Conservation (phyloP, 2,797 vertebrate species). For the Parauchenoglanis punctatus region DNA sequence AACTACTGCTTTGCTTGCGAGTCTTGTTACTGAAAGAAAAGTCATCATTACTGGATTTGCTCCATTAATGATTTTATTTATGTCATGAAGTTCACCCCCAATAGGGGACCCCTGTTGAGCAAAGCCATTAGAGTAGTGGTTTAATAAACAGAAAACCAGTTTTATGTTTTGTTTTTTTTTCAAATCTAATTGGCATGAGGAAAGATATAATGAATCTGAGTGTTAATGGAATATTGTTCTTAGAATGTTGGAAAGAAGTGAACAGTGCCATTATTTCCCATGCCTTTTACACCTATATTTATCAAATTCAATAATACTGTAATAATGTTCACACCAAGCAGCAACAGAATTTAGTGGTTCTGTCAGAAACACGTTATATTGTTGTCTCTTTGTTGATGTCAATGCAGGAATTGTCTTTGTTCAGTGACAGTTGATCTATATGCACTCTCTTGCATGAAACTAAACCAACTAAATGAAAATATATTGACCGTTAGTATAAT, state of each 20-base stretch:
- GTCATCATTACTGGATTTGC: neutral
- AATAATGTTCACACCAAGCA: conserved; percentile 8
- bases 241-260: neutral
- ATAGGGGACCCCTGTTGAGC: neutral
- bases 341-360: neutral
- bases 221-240: neutral
- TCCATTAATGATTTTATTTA: conserved; percentile 13
- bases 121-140: neutral
- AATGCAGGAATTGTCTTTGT: neutral
- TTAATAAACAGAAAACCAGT: conserved; percentile 16
- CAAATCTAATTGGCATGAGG: neutral
- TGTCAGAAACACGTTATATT: conserved; percentile 22
- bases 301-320: neutral
- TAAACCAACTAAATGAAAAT: neutral
- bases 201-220: neutral
- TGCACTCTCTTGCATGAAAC: neutral
- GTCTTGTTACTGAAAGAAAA: neutral
- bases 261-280: neutral
- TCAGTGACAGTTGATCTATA: neutral
- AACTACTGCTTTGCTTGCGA: neutral
- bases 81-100: neutral
- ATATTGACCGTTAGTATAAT: neutral
- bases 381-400: neutral
- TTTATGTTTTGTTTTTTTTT: neutral
- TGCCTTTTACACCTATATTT: neutral